Base-by-base conservation (phyloP, 2,888 invertebrate genomes). In the Morinoia aosen region DNA sequence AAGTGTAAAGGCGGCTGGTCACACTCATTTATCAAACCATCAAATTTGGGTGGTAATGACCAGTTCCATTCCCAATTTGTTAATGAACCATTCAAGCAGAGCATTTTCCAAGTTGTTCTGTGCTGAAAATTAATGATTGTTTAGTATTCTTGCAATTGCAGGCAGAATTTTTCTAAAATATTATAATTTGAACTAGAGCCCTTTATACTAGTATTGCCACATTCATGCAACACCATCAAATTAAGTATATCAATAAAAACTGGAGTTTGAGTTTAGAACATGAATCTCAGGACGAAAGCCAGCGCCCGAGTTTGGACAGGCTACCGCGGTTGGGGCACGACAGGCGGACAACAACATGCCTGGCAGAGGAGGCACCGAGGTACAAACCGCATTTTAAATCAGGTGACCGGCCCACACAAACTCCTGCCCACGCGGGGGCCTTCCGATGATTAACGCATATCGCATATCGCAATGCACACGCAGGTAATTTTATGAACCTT, bases 361-460 rank as follows among this genome's bases (percentile, higher is more conserved):
- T 25, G 76, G 76, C 76, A 76, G 76, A 76, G 76, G 76, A 16
- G 76, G 76, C 25, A 25, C 76, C 76, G 76, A 16, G 76, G 19
- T 76, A 76, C 76, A 76, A 33, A 33, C 76, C 25, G 76, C 76
- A 76, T 76, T 76, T 76, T 76, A 76, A 76, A 76, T 76, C 76
- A 76, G 76, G 76, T 76, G 76, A 76, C 25, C 76, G 76, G 76
- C 76, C 76, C 76, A 76, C 76, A 76, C 76, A 76, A 76, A 76
- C 25, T 19, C 25, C 76, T 14, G 76, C 76, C 76, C 76, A 76
- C 76, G 76, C 76, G 33, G 8, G 10, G 25, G 10, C 76, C 76
- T 76, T 76, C 19, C 33, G 76, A 76, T 76, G 76, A 76, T 76
- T 76, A 76, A 8, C 19, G 25, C 76, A 25, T 33, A 76, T 33